Percentiles rank a stretch among this genome's conserved stretches.
phyloP scores from a whole-genome alignment of 2,888 invertebrate species.

The Smittia sp. region DNA sequence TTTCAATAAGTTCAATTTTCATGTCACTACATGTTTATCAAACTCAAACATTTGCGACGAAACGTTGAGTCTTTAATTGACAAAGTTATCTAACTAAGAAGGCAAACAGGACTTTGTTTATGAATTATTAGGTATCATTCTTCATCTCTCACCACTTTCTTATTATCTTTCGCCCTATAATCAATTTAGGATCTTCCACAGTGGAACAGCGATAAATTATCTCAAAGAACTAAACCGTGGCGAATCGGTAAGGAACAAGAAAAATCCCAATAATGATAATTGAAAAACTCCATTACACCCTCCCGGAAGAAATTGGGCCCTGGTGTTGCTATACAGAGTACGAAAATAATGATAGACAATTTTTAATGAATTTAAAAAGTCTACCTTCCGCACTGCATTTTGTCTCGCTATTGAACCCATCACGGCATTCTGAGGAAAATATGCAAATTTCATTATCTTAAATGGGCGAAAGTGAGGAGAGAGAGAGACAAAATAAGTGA shows the following conservation, averaged over 20 bases:
- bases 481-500: conserved; percentile 34
- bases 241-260: not conserved
- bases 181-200: conserved; percentile 38
- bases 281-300: conserved; percentile 32
- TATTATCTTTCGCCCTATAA: conserved; percentile 13
- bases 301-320: not conserved
- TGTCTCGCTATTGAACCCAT: conserved; percentile 7
- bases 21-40: too few species aligned
- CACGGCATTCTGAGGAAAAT: not conserved
- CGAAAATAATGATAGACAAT: conserved; percentile 35
- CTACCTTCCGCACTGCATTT: not conserved
- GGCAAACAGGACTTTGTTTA: conserved; percentile 17
- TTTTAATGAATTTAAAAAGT: conserved; percentile 25
- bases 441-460: conserved; percentile 42
- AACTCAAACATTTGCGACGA: too few species aligned
- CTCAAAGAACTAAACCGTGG: not conserved
- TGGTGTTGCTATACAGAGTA: not conserved
- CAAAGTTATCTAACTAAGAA: not conserved
- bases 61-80: not conserved
- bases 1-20: too few species aligned
- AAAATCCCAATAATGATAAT: conserved; percentile 38
- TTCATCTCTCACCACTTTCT: conserved; percentile 5
- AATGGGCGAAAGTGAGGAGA: not conserved
- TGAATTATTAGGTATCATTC: conserved; percentile 35
- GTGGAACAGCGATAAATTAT: conserved; percentile 12